Evolutionary conservation across 2,113 vertebrate genomes (phyloP).

Genomic region (Beaufortia kweichowensis): DNA sequence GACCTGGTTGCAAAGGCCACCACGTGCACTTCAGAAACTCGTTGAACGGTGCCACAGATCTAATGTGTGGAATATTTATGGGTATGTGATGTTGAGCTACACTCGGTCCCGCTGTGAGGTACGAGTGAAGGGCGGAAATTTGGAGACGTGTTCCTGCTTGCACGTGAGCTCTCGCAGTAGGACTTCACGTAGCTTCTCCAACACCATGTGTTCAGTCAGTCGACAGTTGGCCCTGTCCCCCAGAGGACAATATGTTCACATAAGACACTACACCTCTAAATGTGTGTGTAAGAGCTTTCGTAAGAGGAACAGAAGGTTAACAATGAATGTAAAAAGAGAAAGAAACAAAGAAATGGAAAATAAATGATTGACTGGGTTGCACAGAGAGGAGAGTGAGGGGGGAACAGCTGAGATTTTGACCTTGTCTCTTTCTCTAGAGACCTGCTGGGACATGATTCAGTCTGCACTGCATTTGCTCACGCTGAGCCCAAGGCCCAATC

Average conservation of each 20-base stretch:
- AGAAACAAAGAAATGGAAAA: slow-evolving; percentile 18
- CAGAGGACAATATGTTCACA: slow-evolving; percentile 29
- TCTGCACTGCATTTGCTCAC: slow-evolving; percentile 43
- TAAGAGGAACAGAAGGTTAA: not conserved
- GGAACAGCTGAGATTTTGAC: slow-evolving; percentile 41
- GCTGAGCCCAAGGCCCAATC: slow-evolving; percentile 52
- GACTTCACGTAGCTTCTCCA: slow-evolving; percentile 2
- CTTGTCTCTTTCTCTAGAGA: slow-evolving; percentile 45
- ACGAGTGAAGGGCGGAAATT: slow-evolving; percentile 37
- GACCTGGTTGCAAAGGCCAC: slow-evolving; percentile 8
- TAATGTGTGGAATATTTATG: not conserved
- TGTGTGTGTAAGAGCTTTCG: not conserved
- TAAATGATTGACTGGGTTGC: slow-evolving; percentile 9
- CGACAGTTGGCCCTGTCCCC: slow-evolving; percentile 27
- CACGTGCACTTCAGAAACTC: not conserved
- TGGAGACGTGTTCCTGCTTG: slow-evolving; percentile 7
- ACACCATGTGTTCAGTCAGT: slow-evolving; percentile 43
- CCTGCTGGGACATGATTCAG: slow-evolving; percentile 40
- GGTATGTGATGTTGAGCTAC: not conserved
- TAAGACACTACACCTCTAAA: not conserved
- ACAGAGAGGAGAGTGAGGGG: not conserved
- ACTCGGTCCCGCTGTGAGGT: not conserved
- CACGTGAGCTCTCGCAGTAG: slow-evolving; percentile 12
- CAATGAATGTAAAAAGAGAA: not conserved
- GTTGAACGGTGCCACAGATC: not conserved